Percentiles rank a stretch among this genome's conserved stretches.
Evolutionary conservation across 2,888 invertebrate genomes (phyloP).

Genomic region (Drepanosiphum platanoidis): DNA sequence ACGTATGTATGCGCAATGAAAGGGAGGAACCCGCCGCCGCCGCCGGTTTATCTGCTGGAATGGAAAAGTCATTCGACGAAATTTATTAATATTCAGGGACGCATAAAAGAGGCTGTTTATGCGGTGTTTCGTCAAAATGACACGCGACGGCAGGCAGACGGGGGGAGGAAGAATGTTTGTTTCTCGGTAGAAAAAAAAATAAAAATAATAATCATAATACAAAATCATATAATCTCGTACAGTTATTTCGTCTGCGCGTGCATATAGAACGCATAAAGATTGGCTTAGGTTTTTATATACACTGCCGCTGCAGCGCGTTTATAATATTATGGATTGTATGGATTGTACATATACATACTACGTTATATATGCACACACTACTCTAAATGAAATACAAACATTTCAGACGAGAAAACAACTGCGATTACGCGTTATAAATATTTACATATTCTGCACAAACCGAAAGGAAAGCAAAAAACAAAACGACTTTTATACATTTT

Average conservation of each 20-base stretch:
- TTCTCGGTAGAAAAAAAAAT: conserved; percentile 18
- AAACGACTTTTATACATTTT: not conserved
- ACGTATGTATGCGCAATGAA: conserved; percentile 19
- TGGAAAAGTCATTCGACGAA: conserved; percentile 54
- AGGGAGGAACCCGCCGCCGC: conserved; percentile 25
- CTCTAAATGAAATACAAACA: no score
- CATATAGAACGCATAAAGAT: conserved; percentile 15
- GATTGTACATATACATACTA: not conserved
- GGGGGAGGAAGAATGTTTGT: not conserved
- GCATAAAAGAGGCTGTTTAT: conserved; percentile 57
- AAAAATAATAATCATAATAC: not conserved
- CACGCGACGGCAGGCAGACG: not conserved
- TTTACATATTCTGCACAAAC: not conserved
- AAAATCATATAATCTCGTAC: conserved; percentile 13
- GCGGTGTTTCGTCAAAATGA: conserved; percentile 52
- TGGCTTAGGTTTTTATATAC: not conserved
- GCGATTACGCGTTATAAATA: not conserved
- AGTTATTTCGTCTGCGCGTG: conserved; percentile 4
- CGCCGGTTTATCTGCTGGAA: conserved; percentile 59
- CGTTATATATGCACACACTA: not conserved
- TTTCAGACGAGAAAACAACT: not conserved
- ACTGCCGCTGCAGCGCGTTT: no score
- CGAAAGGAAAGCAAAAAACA: no score
- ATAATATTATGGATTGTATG: not conserved
- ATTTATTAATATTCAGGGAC: conserved; percentile 59